Base-by-base conservation (phyloP, 2,113 vertebrate genomes). In the Myotis lucifugus region DNA sequence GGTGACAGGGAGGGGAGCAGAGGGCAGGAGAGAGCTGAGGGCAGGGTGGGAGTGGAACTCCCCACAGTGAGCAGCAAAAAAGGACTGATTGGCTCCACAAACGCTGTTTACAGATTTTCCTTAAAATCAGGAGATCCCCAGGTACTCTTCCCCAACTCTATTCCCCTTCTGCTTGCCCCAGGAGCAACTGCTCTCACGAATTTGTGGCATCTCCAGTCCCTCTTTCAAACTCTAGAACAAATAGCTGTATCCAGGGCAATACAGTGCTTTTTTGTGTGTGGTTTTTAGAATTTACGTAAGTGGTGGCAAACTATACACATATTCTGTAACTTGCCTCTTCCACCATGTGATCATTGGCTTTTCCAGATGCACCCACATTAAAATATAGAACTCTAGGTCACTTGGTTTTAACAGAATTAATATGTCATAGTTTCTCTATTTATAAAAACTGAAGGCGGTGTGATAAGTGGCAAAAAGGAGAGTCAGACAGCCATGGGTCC, bases 221-320 rank as follows among this genome's bases (percentile, higher is more conserved):
- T 93, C 40, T 73, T 83, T 82, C 72, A 88, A 83, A 73, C 70
- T 50, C 46, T 70, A 85, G 59, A 86, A 89, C 69, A 83, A 92
- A 88, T 8, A 48, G 15, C 59, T 42, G 15, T 93, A 94, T 93
- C 83, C 91, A 91, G 89, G 84, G 90, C 86, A 93, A 95, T 32
- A 34, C 2, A 6, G 64, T 85, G 17, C 85, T 95, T 73, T 11
- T 64, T 7, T 76, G 54, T 34, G 13, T 82, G 86, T 66, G 54
- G 64, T 91, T 92, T 94, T 66, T 59, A 74, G 46, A 89, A 89
- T 81, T 93, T 81, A 79, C 37, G 6, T 85, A 88, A 86, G 84
- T 34, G 32, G 29, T 32, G 9, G 67, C 73, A 21, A 83, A 78
- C 17, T 25, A 48, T 12, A 78, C 48, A 56, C 8, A 50, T 66